Conservation (phyloP, 2,888 invertebrate genomes). For the Cephalotes varians region DNA sequence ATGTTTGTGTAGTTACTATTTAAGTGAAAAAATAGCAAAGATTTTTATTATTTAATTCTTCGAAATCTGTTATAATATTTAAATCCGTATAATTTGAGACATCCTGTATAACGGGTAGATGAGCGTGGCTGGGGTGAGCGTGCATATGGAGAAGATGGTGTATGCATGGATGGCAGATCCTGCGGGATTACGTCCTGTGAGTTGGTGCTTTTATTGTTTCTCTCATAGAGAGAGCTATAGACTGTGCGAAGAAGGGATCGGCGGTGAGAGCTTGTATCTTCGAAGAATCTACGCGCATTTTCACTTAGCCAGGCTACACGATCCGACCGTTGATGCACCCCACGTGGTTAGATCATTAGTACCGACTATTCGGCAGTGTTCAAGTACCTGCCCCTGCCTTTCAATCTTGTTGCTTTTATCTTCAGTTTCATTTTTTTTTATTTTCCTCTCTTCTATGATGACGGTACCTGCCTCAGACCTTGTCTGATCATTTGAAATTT, state of each 20-base stretch:
- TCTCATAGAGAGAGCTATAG: conserved; percentile 55
- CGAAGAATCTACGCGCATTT: conserved; percentile 83
- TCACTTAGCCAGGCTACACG: conserved; percentile 84
- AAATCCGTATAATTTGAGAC: background rate
- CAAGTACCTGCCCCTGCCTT: conserved; percentile 67
- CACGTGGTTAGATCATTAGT: conserved; percentile 82
- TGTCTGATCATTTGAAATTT: background rate
- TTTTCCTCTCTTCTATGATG: conserved; percentile 37
- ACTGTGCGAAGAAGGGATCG: conserved; percentile 19
- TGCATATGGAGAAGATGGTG: conserved; percentile 41
- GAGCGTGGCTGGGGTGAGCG: background rate
- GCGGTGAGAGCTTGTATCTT: conserved; percentile 76
- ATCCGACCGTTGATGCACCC: conserved; percentile 75
- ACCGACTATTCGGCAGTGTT: conserved; percentile 77
- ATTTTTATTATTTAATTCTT: background rate
- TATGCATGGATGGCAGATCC: conserved; percentile 46
- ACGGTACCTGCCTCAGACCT: background rate
- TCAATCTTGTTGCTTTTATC: conserved; percentile 53
- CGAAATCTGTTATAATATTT: background rate
- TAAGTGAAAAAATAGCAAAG: background rate
- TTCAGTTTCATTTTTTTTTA: conserved; percentile 57
- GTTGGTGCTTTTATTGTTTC: conserved; percentile 73
- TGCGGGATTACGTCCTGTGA: conserved; percentile 72
- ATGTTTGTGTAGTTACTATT: background rate
- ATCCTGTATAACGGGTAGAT: background rate